phyloP scores from a whole-genome alignment of 2,797 vertebrate genomes.

The Euthynnus affinis region DNA sequence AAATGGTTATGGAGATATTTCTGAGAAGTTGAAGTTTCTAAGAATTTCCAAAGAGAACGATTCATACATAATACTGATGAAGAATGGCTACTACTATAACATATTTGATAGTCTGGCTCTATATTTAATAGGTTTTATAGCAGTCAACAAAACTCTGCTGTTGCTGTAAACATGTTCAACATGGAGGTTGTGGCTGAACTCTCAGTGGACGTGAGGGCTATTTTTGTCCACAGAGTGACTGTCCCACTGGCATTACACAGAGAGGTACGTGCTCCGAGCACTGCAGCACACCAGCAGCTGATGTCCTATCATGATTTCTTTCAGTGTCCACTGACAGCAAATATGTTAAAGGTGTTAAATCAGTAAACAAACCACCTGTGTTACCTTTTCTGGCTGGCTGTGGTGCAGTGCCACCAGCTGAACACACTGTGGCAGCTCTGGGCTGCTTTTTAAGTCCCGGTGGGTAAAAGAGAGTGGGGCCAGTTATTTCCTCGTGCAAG shows the following conservation, averaged over 20 bases:
- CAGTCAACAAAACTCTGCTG: neutral
- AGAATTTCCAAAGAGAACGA: neutral
- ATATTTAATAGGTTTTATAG: neutral
- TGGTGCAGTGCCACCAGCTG: conserved; percentile 59
- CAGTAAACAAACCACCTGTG: neutral
- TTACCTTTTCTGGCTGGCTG: neutral
- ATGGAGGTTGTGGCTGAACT: conserved; percentile 6
- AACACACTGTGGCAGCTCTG: conserved; percentile 77
- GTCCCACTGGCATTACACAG: conserved; percentile 30
- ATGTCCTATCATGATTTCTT: conserved; percentile 13
- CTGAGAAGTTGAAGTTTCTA: neutral
- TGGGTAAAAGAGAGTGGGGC: neutral
- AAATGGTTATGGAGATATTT: neutral
- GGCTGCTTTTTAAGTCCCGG: neutral
- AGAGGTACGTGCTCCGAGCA: neutral
- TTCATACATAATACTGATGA: neutral
- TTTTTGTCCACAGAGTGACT: conserved; percentile 39
- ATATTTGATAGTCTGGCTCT: neutral
- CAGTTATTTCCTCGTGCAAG: neutral
- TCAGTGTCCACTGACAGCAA: neutral
- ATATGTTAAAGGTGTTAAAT: neutral
- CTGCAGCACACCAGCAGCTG: conserved; percentile 9
- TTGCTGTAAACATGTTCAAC: conserved; percentile 27
- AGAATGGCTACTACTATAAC: neutral
- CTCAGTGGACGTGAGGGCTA: conserved; percentile 20